These are phyloP conservation scores for Phoenicopterus ruber DNA, from an alignment of 2,113 vertebrate species.

Conservation along the genomic window DNA sequence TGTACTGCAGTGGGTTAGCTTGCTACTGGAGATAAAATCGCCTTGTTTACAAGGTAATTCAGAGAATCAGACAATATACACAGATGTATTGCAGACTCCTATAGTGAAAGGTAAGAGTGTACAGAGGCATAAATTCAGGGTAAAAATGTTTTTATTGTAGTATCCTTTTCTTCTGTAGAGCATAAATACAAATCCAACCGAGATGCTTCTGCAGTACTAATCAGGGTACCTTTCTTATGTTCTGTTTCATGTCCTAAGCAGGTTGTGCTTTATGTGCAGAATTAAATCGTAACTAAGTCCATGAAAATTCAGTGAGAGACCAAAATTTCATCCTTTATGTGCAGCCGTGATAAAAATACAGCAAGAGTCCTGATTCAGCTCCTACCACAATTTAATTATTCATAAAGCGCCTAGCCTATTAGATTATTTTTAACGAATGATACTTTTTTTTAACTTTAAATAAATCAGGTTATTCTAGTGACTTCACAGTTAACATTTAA, in stretches of 20 bases:
- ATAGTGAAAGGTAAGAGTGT: not conserved
- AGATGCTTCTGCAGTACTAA: not conserved
- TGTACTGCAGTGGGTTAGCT: not conserved
- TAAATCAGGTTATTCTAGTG: not conserved
- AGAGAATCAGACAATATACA: not conserved
- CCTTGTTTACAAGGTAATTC: not conserved
- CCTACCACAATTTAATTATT: not conserved
- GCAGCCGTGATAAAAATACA: not conserved
- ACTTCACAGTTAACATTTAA: slow-evolving; percentile 3
- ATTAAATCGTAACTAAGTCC: not conserved
- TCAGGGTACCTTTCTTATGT: not conserved
- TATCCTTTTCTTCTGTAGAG: not conserved
- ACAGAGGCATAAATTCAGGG: not conserved
- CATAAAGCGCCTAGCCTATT: not conserved
- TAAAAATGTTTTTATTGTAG: not conserved
- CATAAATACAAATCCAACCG: not conserved
- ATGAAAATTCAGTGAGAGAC: not conserved
- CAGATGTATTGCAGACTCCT: not conserved
- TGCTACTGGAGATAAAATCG: not conserved
- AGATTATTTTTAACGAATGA: not conserved
- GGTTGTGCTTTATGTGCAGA: not conserved
- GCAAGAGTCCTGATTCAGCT: not conserved
- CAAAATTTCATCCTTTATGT: not conserved
- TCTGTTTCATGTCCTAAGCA: not conserved
- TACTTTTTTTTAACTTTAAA: not conserved